These are phyloP conservation scores for Leucozona laternaria DNA, from an alignment of 2,888 invertebrate species.

Conservation along the genomic window DNA sequence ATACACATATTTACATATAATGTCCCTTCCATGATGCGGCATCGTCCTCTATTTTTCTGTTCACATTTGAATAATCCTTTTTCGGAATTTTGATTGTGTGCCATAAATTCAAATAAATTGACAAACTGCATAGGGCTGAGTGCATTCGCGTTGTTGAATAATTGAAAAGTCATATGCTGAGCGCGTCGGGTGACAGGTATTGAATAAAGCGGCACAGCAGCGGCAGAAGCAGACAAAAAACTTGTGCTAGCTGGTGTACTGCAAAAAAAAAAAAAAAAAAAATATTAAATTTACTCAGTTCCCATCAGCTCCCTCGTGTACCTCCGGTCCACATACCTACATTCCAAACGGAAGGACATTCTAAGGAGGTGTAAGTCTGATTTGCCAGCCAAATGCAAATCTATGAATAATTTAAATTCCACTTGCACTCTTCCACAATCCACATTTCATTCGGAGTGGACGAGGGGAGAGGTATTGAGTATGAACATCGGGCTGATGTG, in stretches of 20 bases:
- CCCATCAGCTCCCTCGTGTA: too few relatives aligned
- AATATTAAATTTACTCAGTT: slow-evolving; percentile 9
- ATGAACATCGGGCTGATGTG: neutral
- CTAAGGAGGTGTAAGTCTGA: slow-evolving; percentile 73
- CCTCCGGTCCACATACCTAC: neutral
- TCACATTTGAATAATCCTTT: slow-evolving; percentile 76
- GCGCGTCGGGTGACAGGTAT: slow-evolving; percentile 68
- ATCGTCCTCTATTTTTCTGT: neutral
- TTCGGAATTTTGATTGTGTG: slow-evolving; percentile 75
- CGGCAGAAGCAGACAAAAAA: slow-evolving; percentile 3
- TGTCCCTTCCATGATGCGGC: neutral
- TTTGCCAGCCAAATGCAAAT: slow-evolving; percentile 76
- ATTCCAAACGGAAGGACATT: slow-evolving; percentile 48
- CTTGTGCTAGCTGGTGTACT: slow-evolving; percentile 51
- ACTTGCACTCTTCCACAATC: slow-evolving; percentile 60
- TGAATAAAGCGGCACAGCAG: slow-evolving; percentile 53
- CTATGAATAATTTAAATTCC: slow-evolving; percentile 81
- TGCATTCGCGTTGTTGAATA: slow-evolving; percentile 74
- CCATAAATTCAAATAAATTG: slow-evolving; percentile 76
- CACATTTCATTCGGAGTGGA: neutral
- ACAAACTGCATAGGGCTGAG: slow-evolving; percentile 75
- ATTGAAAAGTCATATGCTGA: slow-evolving; percentile 75
- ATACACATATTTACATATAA: too few relatives aligned
- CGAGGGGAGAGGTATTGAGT: too few relatives aligned
- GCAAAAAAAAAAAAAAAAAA: slow-evolving; percentile 27